Base-by-base conservation (phyloP, 2,888 invertebrate species). In the Trisateles emortualis region DNA sequence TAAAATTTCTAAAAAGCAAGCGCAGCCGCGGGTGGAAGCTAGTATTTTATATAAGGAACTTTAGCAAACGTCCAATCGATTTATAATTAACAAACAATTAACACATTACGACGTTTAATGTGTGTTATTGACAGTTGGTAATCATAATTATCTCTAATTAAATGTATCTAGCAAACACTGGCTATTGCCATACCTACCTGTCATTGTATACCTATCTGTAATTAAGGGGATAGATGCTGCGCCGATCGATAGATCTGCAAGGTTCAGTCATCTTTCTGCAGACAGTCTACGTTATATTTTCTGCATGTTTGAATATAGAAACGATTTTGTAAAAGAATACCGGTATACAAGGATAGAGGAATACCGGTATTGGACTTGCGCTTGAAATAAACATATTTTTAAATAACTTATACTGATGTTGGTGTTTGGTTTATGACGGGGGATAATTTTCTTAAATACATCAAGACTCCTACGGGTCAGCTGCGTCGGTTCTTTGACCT, bases 251-350 rank as follows among this genome's bases (percentile, higher is more conserved):
- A n/a, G n/a, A n/a, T n/a, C n/a, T n/a, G n/a, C n/a, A n/a, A n/a
- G n/a, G n/a, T n/a, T n/a, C n/a, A n/a, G n/a, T n/a, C n/a, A n/a
- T n/a, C n/a, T n/a, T n/a, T n/a, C n/a, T n/a, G n/a, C n/a, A n/a
- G n/a, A n/a, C n/a, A n/a, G n/a, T n/a, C n/a, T 36, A 36, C 36
- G 22, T 44, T 14, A 43, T 16, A n/a, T 58, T 44, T 62, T 14
- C 22, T 3, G 39, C 39, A 11, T 39, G 32, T 40, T 40, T 47
- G 32, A 32, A 38, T 40, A 14, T 30, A 30, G 22, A 30, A 11
- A 13, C n/a, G n/a, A 17, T 11, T 14, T 29, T 19, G 33, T 14
- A 14, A 14, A 13, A 14, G 14, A 13, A n/a, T 2, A 2, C 11
- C n/a, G 30, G 30, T 0, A 26, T 3, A 8, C 26, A 5, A 5